Evolutionary conservation across 2,797 vertebrate genomes (phyloP).

Genomic region (Threskiornis aethiopicus): DNA sequence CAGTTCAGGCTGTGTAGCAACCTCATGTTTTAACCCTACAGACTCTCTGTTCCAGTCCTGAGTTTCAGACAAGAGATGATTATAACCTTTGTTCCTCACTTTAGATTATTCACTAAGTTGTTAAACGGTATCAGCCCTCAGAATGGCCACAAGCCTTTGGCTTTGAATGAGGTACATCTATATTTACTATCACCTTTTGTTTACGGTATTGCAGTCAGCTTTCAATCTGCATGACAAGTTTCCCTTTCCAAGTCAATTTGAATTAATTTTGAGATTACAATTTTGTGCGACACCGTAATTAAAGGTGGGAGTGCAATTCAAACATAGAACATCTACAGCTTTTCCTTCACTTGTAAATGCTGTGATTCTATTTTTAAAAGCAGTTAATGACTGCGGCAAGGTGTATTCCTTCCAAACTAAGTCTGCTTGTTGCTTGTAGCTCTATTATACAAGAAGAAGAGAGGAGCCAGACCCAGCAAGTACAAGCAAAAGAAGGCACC

Average conservation of each 20-base stretch:
- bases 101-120: background rate
- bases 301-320: constrained; percentile 3
- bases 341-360: background rate
- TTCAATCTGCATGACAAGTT: constrained; percentile 12
- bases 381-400: background rate
- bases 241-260: constrained; percentile 16
- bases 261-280: constrained; percentile 51
- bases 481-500: background rate
- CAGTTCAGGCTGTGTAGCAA: background rate
- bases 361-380: constrained; percentile 6
- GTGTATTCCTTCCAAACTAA: background rate
- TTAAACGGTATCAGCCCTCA: background rate
- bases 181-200: background rate
- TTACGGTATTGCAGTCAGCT: background rate
- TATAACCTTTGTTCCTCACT: background rate
- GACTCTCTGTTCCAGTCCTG: background rate
- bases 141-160: background rate
- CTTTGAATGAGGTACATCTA: background rate
- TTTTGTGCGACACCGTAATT: background rate
- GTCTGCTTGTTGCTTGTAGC: background rate
- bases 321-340: constrained; percentile 16
- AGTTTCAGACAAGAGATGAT: background rate
- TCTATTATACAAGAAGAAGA: background rate
- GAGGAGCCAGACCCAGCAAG: background rate
- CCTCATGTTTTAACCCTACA: background rate